A percentile compares a stretch with the other conserved stretches of the same genome.
Evolutionary conservation across 2,888 invertebrate species (phyloP).

Genomic region (Polydrusus cervinus): DNA sequence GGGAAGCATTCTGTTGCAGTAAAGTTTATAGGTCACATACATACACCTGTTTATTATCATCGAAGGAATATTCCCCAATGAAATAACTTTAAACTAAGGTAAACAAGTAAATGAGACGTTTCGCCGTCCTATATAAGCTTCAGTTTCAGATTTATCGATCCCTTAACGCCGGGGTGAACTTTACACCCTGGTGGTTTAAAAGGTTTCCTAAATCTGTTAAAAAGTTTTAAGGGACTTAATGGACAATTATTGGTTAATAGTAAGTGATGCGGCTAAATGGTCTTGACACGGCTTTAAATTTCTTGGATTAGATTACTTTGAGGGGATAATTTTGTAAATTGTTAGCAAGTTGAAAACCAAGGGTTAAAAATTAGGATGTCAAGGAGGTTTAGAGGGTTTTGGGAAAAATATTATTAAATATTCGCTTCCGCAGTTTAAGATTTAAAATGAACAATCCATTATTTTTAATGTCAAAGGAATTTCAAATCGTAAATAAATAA

Average conservation of each 20-base stretch:
- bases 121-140: slow-evolving; percentile 35
- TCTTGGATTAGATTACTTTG: slow-evolving; percentile 46
- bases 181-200: slow-evolving; percentile 42
- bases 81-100: slow-evolving; percentile 31
- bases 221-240: slow-evolving; percentile 45
- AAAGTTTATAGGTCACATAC: neutral
- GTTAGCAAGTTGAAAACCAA: slow-evolving; percentile 35
- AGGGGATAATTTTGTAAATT: slow-evolving; percentile 44
- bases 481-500: no score
- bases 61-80: slow-evolving; percentile 26
- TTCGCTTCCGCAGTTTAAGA: no score
- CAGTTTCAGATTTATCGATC: slow-evolving; percentile 34
- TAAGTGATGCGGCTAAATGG: slow-evolving; percentile 48
- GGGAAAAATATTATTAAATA: slow-evolving; percentile 13
- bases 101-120: slow-evolving; percentile 41
- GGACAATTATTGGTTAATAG: slow-evolving; percentile 53
- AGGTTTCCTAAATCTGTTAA: slow-evolving; percentile 40
- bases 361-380: slow-evolving; percentile 39
- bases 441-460: no score
- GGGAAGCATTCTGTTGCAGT: no score
- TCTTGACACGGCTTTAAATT: slow-evolving; percentile 50
- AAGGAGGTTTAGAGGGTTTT: slow-evolving; percentile 21
- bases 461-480: no score
- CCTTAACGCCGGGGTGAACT: slow-evolving; percentile 38
- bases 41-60: slow-evolving; percentile 16